Conservation (phyloP, 1,140 invertebrate genomes). For the Formica selysi region DNA sequence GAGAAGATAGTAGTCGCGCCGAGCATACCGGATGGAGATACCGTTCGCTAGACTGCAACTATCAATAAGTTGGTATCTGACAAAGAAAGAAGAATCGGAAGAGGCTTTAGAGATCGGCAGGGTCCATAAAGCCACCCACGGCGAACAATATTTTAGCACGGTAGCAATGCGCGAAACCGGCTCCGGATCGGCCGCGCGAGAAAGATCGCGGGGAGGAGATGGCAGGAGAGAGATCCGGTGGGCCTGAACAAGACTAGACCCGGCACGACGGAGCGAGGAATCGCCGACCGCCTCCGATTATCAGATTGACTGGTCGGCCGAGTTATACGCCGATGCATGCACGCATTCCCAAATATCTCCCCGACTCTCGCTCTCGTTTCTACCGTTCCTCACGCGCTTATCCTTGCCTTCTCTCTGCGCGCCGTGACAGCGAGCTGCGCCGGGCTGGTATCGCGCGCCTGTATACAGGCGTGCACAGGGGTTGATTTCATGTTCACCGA, state of each 20-base stretch:
- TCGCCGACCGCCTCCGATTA: conserved; percentile 72
- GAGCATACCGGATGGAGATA: conserved; percentile 51
- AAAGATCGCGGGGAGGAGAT: conserved; percentile 37
- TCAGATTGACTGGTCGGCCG: conserved; percentile 74
- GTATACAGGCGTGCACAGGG: conserved; percentile 60
- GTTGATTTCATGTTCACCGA: conserved; percentile 69
- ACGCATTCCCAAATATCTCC: conserved; percentile 76
- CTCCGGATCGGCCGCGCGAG: conserved; percentile 64
- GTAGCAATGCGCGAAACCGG: conserved; percentile 82
- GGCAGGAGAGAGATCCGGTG: conserved; percentile 28
- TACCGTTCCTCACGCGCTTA: neutral
- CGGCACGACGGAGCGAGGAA: conserved; percentile 45
- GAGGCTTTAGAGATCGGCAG: conserved; percentile 78
- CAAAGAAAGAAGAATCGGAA: conserved; percentile 80
- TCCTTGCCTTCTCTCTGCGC: conserved; percentile 20
- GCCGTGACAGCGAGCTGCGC: conserved; percentile 21
- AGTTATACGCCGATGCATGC: conserved; percentile 73
- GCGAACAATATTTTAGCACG: conserved; percentile 84
- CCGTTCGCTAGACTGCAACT: conserved; percentile 71
- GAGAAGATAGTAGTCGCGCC: conserved; percentile 56
- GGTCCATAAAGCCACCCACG: conserved; percentile 84
- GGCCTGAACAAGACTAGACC: conserved; percentile 45
- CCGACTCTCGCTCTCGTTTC: conserved; percentile 59
- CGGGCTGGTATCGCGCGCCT: conserved; percentile 36
- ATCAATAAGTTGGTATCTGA: conserved; percentile 83